Evolutionary conservation across 2,113 vertebrate species (phyloP).

Genomic region (Percopsis transmontana): DNA sequence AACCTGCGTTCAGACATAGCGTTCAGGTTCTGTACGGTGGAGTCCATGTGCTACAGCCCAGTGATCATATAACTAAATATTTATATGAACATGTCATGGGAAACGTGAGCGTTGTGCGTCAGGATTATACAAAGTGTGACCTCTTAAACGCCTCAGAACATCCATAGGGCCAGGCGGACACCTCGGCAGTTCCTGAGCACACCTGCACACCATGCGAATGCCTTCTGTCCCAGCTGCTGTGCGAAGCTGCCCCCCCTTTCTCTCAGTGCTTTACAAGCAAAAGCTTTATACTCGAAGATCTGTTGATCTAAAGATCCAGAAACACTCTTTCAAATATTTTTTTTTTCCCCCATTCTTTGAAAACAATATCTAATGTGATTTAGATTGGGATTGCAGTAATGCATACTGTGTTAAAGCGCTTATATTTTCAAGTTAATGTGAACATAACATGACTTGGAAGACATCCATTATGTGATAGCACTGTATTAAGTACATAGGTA

Average conservation of each 20-base stretch:
- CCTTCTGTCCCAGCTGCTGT: slow-evolving; percentile 65
- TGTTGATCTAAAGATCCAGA: slow-evolving; percentile 25
- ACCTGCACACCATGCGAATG: slow-evolving; percentile 64
- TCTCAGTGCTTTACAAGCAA: slow-evolving; percentile 59
- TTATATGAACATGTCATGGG: slow-evolving; percentile 46
- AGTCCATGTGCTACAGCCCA: slow-evolving; percentile 34
- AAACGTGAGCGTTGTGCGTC: slow-evolving; percentile 53
- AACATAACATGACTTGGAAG: slow-evolving; percentile 39
- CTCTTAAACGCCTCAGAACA: slow-evolving; percentile 60
- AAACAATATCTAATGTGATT: slow-evolving; percentile 36
- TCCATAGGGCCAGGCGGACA: slow-evolving; percentile 52
- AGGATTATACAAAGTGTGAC: slow-evolving; percentile 67
- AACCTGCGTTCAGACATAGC: slow-evolving; percentile 21
- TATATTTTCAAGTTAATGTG: slow-evolving; percentile 15
- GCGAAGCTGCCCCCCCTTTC: slow-evolving; percentile 51
- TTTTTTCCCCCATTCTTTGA: slow-evolving; percentile 26
- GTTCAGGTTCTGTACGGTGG: slow-evolving; percentile 30
- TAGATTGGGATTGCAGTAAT: slow-evolving; percentile 20
- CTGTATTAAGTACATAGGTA: slow-evolving; percentile 29
- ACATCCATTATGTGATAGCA: slow-evolving; percentile 38
- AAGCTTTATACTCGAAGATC: slow-evolving; percentile 60
- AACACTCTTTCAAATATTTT: slow-evolving; percentile 38
- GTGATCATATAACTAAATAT: slow-evolving; percentile 35
- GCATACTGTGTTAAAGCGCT: slow-evolving; percentile 23
- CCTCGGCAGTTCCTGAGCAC: slow-evolving; percentile 58